Evolutionary conservation across 2,113 vertebrate species (phyloP), one percentile per base, ranked within the genome.

Genomic region (Anoplopoma fimbria): DNA sequence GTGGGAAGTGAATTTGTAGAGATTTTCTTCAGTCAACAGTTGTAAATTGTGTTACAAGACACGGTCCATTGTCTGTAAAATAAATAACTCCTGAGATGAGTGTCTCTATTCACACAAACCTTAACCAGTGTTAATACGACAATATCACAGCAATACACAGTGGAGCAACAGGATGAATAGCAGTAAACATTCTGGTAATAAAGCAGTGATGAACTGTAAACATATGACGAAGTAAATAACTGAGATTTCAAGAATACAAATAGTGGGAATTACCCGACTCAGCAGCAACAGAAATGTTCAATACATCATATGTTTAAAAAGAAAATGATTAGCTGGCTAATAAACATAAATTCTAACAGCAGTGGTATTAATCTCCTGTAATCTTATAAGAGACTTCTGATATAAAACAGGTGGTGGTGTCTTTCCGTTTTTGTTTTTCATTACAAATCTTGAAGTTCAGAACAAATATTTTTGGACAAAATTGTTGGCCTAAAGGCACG

Each of bases 81-180:
- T 15, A 90, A 92, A 88, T 31, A 70, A 83, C 78, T 85, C 84
- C 88, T 91, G 91, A 92, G 87, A 89, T 89, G 87, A 83, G 72
- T 80, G 63, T 79, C 29, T 78, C 73, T 2, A 55, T 57, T 67
- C 64, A 87, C 53, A 71, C 23, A 2, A 69, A 85, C 15, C n/a
- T 19, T 15, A 86, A 78, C 47, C 58, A 83, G 74, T 86, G 58
- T 77, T 69, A 14, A 82, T 62, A 84, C 51, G 74, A 58, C 27
- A 33, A 65, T 51, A 34, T 73, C 31, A 72, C 55, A 82, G 61
- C 74, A 64, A 82, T 19, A 89, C 64, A 77, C 2, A 47, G 73
- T 77, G 81, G n/a, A 63, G 47, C n/a, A 74, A 80, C 71, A 61
- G 40, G 58, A 67, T 62, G 58, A 23, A 78, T 7, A 61, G 57